Base-by-base conservation (phyloP, 1,140 invertebrate genomes). In the Atta colombica region DNA sequence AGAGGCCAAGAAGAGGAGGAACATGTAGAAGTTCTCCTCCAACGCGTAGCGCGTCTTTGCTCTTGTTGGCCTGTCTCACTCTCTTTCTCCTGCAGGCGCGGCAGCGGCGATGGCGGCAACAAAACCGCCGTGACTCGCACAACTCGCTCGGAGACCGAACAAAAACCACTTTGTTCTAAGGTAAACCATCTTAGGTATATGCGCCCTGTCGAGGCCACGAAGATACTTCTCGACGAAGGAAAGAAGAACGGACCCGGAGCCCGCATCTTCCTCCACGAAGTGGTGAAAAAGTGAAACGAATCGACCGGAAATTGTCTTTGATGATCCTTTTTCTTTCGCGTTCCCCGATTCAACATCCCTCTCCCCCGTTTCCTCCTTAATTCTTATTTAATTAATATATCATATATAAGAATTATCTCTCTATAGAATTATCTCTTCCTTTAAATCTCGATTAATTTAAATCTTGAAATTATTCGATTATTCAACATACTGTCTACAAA, bases 291-390 rank as follows among this genome's bases (percentile, higher is more conserved):
- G 89, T 90, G 92, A 80, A 80, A 88, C 93, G 93, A 94, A 94
- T 94, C 91, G 85, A 88, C 93, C 93, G 94, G 93, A 94, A 94
- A 94, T 94, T 93, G 91, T 94, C 92, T 92, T 84, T 86, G 88
- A 85, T 31, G 72, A 89, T 78, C 74, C 71, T 71, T 89, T 89
- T 87, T 72, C 39, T 58, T 60, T 28, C 35, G 39, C 39, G 10
- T 25, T 31, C 35, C 35, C 6, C 35, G 35, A 39, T 39, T 39
- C 35, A 39, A 8, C 8, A 3, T 6, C 61, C 63, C 8, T 31
- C 35, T n/a, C 7, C 8, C 21, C 53, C 60, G n/a, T 58, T 81
- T 63, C 49, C 65, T 58, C 63, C 18, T 71, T 78, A 10, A 63
- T 28, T 3, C 12, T n/a, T 21, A 55, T 69, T 80, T 55, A 74